phyloP scores from a whole-genome alignment of 2,888 invertebrate genomes.

The Drosophila paucipuncta region DNA sequence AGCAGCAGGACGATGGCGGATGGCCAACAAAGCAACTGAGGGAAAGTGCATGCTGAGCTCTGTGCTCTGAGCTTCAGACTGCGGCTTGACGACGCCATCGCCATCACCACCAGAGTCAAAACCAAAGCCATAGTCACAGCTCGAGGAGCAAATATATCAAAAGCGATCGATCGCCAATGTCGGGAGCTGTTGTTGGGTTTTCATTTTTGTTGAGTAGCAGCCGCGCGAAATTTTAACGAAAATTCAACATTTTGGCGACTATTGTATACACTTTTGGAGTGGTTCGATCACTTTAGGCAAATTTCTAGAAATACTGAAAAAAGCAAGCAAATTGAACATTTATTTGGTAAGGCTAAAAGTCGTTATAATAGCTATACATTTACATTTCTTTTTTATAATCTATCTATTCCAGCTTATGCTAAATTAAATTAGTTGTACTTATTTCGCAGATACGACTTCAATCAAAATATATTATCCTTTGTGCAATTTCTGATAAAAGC shows the following conservation, averaged over 20 bases:
- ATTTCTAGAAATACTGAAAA: neutral
- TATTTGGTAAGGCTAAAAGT: neutral
- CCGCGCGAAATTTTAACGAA: conserved; percentile 21
- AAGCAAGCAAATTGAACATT: neutral
- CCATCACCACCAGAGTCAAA: conserved; percentile 42
- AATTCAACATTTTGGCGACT: neutral
- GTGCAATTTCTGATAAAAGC: neutral
- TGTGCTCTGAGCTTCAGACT: conserved; percentile 12
- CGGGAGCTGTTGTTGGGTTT: conserved; percentile 73
- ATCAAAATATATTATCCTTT: neutral
- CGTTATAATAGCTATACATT: neutral
- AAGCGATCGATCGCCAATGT: conserved; percentile 83
- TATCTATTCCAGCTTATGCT: fast-evolving
- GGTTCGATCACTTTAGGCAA: neutral
- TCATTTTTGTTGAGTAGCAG: conserved; percentile 58
- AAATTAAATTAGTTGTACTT: too few species aligned
- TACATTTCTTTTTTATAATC: neutral
- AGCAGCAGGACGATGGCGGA: conserved; percentile 54
- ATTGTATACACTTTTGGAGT: neutral
- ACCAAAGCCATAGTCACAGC: conserved; percentile 52
- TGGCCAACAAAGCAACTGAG: conserved; percentile 75
- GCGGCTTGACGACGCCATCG: conserved; percentile 68
- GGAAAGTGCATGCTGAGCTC: conserved; percentile 47
- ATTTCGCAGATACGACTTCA: too few species aligned
- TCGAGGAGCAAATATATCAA: conserved; percentile 83